These are phyloP conservation scores for Acipenser transmontanus DNA, from an alignment of 2,797 vertebrate genomes.

Conservation along the genomic window DNA sequence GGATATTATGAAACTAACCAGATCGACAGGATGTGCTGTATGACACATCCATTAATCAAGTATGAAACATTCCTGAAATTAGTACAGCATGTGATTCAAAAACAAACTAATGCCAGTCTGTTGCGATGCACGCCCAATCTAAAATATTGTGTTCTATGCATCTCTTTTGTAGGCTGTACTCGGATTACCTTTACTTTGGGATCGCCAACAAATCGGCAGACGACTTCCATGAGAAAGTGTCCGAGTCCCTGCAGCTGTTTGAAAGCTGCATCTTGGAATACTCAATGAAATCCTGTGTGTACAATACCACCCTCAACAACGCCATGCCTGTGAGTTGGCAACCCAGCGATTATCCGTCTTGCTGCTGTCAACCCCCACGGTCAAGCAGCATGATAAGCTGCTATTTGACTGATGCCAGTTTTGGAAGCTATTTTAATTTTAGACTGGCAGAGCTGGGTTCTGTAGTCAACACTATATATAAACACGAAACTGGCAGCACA, in stretches of 20 bases:
- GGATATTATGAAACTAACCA: too few species aligned
- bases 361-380: background rate
- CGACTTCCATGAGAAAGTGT: slow-evolving; percentile 89
- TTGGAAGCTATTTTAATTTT: background rate
- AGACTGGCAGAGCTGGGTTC: background rate
- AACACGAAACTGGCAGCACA: slow-evolving; percentile 8
- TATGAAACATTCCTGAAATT: too few species aligned
- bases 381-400: background rate
- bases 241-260: slow-evolving; percentile 83
- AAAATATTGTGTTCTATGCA: too few species aligned
- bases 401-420: background rate
- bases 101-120: too few species aligned
- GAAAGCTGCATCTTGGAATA: slow-evolving; percentile 72
- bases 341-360: background rate
- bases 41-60: too few species aligned
- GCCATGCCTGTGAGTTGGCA: slow-evolving; percentile 79
- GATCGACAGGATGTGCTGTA: too few species aligned
- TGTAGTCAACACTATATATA: background rate
- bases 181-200: slow-evolving; percentile 93
- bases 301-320: slow-evolving; percentile 86
- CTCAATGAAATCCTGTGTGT: slow-evolving; percentile 80
- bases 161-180: slow-evolving; percentile 72
- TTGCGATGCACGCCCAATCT: too few species aligned
- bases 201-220: slow-evolving; percentile 86
- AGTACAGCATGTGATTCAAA: too few species aligned